Evolutionary conservation across 2,797 vertebrate genomes (phyloP).

Genomic region (Sciurus vulgaris): DNA sequence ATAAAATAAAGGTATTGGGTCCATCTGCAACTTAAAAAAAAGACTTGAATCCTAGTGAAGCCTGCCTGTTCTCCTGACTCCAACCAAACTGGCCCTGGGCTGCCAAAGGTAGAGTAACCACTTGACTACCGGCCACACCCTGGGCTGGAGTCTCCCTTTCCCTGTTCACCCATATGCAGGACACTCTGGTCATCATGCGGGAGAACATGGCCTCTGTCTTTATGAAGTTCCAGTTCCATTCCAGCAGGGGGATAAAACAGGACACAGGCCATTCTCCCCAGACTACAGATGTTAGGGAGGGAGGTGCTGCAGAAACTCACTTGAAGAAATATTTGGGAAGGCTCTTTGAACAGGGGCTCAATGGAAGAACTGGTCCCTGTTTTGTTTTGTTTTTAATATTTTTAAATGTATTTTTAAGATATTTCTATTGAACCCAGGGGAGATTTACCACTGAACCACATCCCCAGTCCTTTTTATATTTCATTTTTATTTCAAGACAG

Average conservation of each 20-base stretch:
- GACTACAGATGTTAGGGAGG: neutral
- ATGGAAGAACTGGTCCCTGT: too few species aligned
- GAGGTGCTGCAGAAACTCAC: too few species aligned
- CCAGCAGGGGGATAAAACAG: neutral
- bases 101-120: too few species aligned
- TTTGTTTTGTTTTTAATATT: too few species aligned
- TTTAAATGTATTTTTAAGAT: too few species aligned
- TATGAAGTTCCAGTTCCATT: neutral
- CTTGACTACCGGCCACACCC: neutral
- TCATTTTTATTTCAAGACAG: neutral
- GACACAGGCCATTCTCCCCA: neutral
- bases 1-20: too few species aligned
- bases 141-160: neutral
- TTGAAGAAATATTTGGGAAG: neutral
- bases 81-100: neutral
- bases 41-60: neutral
- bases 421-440: neutral
- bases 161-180: rapidly evolving
- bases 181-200: neutral
- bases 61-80: neutral
- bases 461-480: neutral
- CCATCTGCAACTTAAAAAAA: too few species aligned
- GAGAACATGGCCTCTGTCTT: too few species aligned
- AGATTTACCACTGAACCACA: neutral
- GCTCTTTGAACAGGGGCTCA: neutral